Evolutionary conservation across 2,888 invertebrate species (phyloP), one percentile per base, ranked within the genome.

Genomic region (Chaitophorus viminalis): DNA sequence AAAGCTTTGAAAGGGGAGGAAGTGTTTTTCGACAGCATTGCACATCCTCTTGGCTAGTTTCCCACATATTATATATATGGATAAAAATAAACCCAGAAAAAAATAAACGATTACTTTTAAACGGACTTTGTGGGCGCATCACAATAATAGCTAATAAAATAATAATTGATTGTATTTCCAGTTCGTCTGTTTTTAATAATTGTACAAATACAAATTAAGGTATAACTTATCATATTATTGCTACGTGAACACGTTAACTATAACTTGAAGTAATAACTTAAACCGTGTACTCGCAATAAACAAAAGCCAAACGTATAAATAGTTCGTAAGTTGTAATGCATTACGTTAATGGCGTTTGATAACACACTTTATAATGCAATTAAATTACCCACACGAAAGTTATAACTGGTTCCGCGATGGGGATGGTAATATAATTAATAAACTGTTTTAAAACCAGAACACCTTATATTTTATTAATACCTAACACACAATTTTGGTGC

Each of bases 71-170:
- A n/a, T 75, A 0, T 36, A n/a, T 25, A 75, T n/a, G 3, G n/a
- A 17, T 75, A n/a, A 75, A 75, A 75, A 75, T n/a, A 39, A 39
- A 75, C 17, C 17, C 36, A 39, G n/a, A 39, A 75, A 75, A 75
- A 60, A 60, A 60, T 9, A 60, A 60, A 60, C 60, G 8, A 60
- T 60, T n/a, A 46, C n/a, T 6, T n/a, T 11, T n/a, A n/a, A 39
- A 36, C 14, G 17, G n/a, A 75, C 17, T 25, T 21, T 46, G 17
- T n/a, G n/a, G 17, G 17, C 3, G 17, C n/a, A 18, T 75, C 39
- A 5, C 6, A n/a, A n/a, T n/a, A n/a, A 21, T 14, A 46, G 46
- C 14, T 46, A 46, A 46, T n/a, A n/a, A 14, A 46, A 46, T 14
- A 1, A 14, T n/a, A n/a, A n/a, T n/a, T n/a, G n/a, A n/a, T n/a